These are phyloP conservation scores for Agriotes lineatus DNA, from an alignment of 2,888 invertebrate genomes.

Conservation along the genomic window DNA sequence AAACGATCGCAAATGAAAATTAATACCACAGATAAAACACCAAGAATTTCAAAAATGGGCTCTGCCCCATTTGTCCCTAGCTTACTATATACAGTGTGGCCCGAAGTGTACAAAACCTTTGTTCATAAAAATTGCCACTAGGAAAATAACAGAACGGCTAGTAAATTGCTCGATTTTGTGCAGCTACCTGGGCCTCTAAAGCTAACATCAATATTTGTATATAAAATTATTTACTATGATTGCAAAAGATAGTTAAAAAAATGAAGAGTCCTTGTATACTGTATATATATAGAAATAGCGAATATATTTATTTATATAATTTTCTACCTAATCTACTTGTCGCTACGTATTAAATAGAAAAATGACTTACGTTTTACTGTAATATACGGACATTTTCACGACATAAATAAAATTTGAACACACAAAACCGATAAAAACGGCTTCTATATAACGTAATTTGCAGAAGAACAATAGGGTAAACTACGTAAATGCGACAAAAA, in stretches of 20 bases:
- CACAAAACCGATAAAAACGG: background rate
- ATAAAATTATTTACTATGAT: constrained; percentile 41
- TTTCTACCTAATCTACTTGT: constrained; percentile 35
- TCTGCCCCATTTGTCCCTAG: background rate
- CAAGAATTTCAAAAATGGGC: constrained; percentile 25
- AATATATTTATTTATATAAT: constrained; percentile 35
- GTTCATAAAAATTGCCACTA: background rate
- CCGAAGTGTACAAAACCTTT: constrained; percentile 25
- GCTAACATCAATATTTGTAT: constrained; percentile 40
- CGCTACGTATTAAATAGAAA: constrained; percentile 36
- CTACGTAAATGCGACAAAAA: background rate
- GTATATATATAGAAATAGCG: constrained; percentile 37
- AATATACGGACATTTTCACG: constrained; percentile 1
- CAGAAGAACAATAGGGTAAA: too few relatives aligned
- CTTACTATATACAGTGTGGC: constrained; percentile 26
- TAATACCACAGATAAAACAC: constrained; percentile 35
- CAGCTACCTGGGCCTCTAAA: constrained; percentile 10
- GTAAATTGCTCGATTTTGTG: constrained; percentile 25
- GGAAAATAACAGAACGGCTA: background rate
- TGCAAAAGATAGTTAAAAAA: constrained; percentile 42
- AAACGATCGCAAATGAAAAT: constrained; percentile 14
- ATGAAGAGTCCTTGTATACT: constrained; percentile 28
- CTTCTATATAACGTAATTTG: too few relatives aligned
- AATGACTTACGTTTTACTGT: constrained; percentile 20
- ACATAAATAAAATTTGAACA: constrained; percentile 3